A percentile compares a stretch with the other conserved stretches of the same genome.
These are phyloP conservation scores for Plectrocnemia conspersa DNA, from an alignment of 1,140 invertebrate genomes.

Conservation along the genomic window DNA sequence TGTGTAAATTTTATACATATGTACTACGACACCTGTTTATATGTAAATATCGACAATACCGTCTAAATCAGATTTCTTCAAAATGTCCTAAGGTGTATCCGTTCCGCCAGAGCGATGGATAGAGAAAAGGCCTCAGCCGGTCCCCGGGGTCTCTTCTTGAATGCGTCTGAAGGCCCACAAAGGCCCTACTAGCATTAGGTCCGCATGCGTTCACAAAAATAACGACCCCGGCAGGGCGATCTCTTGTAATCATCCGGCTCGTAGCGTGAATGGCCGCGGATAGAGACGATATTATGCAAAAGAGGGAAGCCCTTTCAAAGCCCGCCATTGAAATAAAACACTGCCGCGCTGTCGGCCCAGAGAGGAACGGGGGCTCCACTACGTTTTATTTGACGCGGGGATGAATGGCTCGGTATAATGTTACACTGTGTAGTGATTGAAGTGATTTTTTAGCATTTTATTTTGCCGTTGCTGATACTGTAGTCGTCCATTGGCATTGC, in stretches of 20 bases:
- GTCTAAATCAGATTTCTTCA: no score
- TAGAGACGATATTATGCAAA: slow-evolving; percentile 29
- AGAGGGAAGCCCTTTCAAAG: slow-evolving; percentile 27
- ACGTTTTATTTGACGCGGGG: slow-evolving; percentile 8
- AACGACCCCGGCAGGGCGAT: slow-evolving; percentile 41
- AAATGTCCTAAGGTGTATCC: no score
- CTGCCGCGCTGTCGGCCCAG: background rate
- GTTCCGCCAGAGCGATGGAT: no score
- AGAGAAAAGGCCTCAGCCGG: no score
- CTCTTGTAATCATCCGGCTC: slow-evolving; percentile 23
- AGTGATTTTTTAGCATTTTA: slow-evolving; percentile 10
- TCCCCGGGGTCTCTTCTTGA: no score
- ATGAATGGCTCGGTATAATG: background rate
- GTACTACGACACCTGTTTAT: no score
- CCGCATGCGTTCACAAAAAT: slow-evolving; percentile 52
- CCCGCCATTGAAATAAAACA: slow-evolving; percentile 29
- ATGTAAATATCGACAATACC: no score
- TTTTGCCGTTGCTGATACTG: no score
- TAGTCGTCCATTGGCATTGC: no score
- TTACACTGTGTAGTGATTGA: slow-evolving; percentile 8
- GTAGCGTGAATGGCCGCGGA: slow-evolving; percentile 4
- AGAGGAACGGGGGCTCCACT: background rate
- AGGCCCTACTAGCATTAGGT: slow-evolving; percentile 39
- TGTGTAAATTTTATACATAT: no score
- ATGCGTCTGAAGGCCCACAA: no score